These are phyloP conservation scores for Typhlichthys eigenmanni DNA, from an alignment of 2,797 vertebrate genomes.

Conservation along the genomic window DNA sequence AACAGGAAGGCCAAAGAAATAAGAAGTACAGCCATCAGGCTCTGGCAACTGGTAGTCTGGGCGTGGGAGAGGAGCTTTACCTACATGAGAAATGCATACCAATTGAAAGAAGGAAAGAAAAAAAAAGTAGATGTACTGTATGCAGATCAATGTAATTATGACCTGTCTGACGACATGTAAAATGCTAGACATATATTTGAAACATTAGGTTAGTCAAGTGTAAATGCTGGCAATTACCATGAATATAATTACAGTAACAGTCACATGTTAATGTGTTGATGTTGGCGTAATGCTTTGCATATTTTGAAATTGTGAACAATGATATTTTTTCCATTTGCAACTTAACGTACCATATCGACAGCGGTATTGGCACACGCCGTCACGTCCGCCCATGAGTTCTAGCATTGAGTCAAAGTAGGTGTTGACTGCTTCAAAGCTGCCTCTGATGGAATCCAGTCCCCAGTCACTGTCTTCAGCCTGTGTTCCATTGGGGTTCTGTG, in stretches of 20 bases:
- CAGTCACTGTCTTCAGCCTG: conserved; percentile 74
- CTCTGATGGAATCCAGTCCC: conserved; percentile 84
- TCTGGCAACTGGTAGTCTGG: conserved; percentile 86
- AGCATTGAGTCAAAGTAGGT: conserved; percentile 90
- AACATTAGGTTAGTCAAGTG: no score
- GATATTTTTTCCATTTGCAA: no score
- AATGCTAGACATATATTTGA: no score
- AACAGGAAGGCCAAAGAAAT: conserved; percentile 91
- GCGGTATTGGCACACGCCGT: conserved; percentile 90
- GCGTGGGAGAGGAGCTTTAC: conserved; percentile 88
- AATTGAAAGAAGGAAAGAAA: no score
- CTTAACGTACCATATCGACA: conserved; percentile 85
- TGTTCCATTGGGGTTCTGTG: conserved; percentile 14
- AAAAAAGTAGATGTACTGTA: no score
- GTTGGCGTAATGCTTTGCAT: no score
- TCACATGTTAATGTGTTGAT: no score
- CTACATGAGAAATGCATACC: conserved; percentile 58
- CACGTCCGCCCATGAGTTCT: conserved; percentile 90
- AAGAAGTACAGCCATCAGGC: conserved; percentile 88
- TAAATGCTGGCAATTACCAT: no score
- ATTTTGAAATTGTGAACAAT: no score
- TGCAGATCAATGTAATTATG: no score
- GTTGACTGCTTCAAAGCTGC: conserved; percentile 84
- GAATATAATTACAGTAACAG: no score
- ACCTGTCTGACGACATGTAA: no score